Base-by-base conservation (phyloP, 2,797 vertebrate species). In the Sciurus carolinensis region DNA sequence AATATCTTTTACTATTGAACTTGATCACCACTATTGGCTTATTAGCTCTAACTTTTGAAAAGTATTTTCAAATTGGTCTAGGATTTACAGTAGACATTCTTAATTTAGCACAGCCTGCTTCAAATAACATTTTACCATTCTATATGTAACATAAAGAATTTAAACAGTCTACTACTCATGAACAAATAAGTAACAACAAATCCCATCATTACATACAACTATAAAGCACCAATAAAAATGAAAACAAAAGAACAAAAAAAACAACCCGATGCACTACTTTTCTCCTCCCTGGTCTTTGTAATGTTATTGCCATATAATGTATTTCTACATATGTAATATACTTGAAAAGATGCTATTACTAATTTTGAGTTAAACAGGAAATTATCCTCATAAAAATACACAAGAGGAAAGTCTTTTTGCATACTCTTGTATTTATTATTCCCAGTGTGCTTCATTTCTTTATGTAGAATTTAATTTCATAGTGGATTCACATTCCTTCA, bases 361-460 rank as follows among this genome's bases (percentile, higher is more conserved):
- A 85, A 66, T 47, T 77, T 54, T 85, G 30, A 72, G 18, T 66
- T 85, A 93, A 57, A 64, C 3, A 64, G 14, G 17, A 4, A 33
- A 72, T 84, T 93, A 77, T 79, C 4, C 71, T 89, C 33, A 89
- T 28, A 71, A 73, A 94, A 83, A 91, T 44, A 82, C 91, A 50
- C 22, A 87, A 28, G 5, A 82, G 22, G 54, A 42, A 77, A 44
- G 9, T 44, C 42, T 69, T 71, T 62, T 54, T 52, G 13, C 24
- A 62, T 66, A 44, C n/a, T 66, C 9, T 7, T 20, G 52, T 39
- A 39, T 54, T 91, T 87, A 73, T 12, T 11, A 54, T 89, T 85
- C 62, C 36, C 28, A 79, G 7, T 39, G 50, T 7, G 47, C 47
- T 71, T 83, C 42, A 76, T 76, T 69, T 82, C 69, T 91, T 54